A percentile compares a stretch with the other conserved stretches of the same genome.
These are phyloP conservation scores for Drosophila rubida DNA, from an alignment of 2,888 invertebrate species.

Conservation along the genomic window DNA sequence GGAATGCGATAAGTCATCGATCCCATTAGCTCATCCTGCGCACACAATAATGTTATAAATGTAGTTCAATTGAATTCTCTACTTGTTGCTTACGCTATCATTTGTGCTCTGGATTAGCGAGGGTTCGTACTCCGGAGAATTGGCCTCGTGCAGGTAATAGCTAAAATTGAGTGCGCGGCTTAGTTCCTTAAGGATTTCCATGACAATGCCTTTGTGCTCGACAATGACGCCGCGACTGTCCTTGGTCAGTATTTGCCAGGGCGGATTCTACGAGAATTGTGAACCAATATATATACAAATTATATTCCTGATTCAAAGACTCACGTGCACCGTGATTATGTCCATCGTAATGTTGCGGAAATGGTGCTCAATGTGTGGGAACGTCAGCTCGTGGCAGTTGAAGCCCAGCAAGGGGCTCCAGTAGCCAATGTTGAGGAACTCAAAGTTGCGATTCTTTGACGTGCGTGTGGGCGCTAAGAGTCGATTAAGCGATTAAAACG, in stretches of 20 bases:
- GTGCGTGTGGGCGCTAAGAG: slow-evolving; percentile 48
- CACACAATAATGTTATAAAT: background rate
- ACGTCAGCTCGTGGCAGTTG: slow-evolving; percentile 89
- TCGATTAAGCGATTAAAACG: background rate
- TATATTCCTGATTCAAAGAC: slow-evolving; percentile 77
- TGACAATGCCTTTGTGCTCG: slow-evolving; percentile 89
- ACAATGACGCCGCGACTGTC: slow-evolving; percentile 86
- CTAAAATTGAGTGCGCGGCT: slow-evolving; percentile 93
- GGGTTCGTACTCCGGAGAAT: slow-evolving; percentile 49
- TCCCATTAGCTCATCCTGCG: slow-evolving; percentile 75
- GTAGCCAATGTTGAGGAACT: slow-evolving; percentile 87
- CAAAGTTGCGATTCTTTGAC: slow-evolving; percentile 72
- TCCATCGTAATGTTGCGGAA: slow-evolving; percentile 91
- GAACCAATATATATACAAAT: slow-evolving; percentile 62
- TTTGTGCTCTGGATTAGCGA: slow-evolving; percentile 49
- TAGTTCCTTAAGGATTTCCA: slow-evolving; percentile 92
- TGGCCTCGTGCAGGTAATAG: slow-evolving; percentile 78
- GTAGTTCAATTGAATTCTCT: background rate
- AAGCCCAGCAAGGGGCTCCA: slow-evolving; percentile 91
- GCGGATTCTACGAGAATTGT: slow-evolving; percentile 89
- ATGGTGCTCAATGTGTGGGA: slow-evolving; percentile 92
- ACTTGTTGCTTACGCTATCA: slow-evolving; percentile 66
- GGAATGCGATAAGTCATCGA: slow-evolving; percentile 81
- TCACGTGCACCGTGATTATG: slow-evolving; percentile 91
- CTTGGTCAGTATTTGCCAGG: slow-evolving; percentile 91